These are phyloP conservation scores for Zootermopsis nevadensis DNA, from an alignment of 2,888 invertebrate genomes.

Conservation along the genomic window DNA sequence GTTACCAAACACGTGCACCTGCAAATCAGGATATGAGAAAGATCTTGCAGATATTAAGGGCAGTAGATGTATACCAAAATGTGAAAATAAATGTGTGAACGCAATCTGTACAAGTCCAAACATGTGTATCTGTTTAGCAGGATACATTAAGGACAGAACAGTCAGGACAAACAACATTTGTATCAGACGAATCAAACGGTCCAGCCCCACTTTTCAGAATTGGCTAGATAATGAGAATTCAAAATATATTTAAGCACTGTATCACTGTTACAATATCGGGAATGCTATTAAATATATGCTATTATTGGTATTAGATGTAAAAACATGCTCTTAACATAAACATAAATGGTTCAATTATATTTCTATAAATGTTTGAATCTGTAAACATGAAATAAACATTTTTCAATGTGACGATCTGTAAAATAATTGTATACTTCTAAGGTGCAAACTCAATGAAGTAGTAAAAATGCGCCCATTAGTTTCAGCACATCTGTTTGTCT, in stretches of 20 bases:
- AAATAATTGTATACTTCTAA: no score
- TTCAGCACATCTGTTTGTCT: no score
- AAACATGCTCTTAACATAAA: no score
- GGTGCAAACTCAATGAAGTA: no score
- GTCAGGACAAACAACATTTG: slow-evolving; percentile 63
- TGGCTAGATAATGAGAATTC: slow-evolving; percentile 25
- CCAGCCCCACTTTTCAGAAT: slow-evolving; percentile 16
- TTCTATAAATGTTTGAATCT: no score
- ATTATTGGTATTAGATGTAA: no score
- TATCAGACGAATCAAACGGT: slow-evolving; percentile 26
- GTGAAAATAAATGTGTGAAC: slow-evolving; percentile 78
- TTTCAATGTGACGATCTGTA: no score
- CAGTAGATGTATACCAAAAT: slow-evolving; percentile 60
- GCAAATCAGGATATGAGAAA: slow-evolving; percentile 62
- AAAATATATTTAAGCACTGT: not conserved
- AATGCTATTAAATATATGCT: no score
- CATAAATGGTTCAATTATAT: no score
- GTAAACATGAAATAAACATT: no score
- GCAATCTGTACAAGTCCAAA: slow-evolving; percentile 80
- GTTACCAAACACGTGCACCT: slow-evolving; percentile 52
- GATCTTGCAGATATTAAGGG: slow-evolving; percentile 59
- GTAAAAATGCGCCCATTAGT: no score
- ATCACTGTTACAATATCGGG: no score
- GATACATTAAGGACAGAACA: slow-evolving; percentile 72
- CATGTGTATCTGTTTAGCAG: slow-evolving; percentile 78